These are phyloP conservation scores for Acanthurus leucopareius DNA, from an alignment of 2,797 vertebrate genomes.

Conservation along the genomic window DNA sequence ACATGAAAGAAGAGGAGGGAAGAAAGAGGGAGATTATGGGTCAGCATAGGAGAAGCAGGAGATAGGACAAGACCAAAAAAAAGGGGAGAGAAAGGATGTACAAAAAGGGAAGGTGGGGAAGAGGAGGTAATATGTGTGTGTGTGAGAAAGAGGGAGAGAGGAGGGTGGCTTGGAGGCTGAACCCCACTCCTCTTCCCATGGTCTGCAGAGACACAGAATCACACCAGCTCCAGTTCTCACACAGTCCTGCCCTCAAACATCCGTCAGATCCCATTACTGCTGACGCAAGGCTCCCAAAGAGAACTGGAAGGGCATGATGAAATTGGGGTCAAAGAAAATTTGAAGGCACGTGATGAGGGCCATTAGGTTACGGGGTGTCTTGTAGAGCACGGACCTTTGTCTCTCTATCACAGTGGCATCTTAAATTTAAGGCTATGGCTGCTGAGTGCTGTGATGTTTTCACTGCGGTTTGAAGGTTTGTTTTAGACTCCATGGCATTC, in stretches of 20 bases:
- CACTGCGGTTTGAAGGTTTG: not conserved
- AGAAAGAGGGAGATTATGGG: constrained; percentile 28
- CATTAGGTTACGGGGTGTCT: constrained; percentile 72
- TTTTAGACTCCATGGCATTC: not conserved
- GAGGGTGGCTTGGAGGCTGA: constrained; percentile 51
- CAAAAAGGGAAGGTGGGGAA: constrained; percentile 37
- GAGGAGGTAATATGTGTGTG: constrained; percentile 9
- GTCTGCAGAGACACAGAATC: constrained; percentile 68
- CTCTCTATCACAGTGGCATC: constrained; percentile 53
- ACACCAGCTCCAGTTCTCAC: constrained; percentile 73
- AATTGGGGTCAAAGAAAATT: constrained; percentile 81
- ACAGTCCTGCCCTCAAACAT: constrained; percentile 74
- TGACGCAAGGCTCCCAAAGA: constrained; percentile 76
- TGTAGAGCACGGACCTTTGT: constrained; percentile 72
- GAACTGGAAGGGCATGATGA: constrained; percentile 73
- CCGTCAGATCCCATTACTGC: constrained; percentile 85
- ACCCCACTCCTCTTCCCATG: constrained; percentile 80
- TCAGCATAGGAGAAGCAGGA: constrained; percentile 29
- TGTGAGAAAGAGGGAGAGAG: not conserved
- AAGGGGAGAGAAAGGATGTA: constrained; percentile 20
- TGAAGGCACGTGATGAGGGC: constrained; percentile 72
- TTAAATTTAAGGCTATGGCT: constrained; percentile 44
- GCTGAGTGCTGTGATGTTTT: not conserved
- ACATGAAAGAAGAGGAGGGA: constrained; percentile 40
- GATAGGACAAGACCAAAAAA: constrained; percentile 1